These are phyloP conservation scores for Chloebia gouldiae DNA, from an alignment of 2,113 vertebrate genomes.

Conservation along the genomic window DNA sequence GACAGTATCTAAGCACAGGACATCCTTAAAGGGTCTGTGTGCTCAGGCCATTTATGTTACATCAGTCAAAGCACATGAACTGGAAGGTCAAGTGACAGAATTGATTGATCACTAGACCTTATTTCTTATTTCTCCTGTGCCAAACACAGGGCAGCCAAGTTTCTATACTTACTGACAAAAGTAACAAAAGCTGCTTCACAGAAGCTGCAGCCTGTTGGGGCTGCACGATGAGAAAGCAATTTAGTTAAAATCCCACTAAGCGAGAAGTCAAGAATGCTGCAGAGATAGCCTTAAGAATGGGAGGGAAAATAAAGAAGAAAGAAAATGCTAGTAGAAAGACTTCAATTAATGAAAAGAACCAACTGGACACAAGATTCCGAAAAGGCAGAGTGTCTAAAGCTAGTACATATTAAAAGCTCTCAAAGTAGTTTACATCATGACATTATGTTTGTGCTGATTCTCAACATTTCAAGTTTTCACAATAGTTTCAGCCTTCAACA, in stretches of 20 bases:
- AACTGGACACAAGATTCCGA: background rate
- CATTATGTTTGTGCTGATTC: background rate
- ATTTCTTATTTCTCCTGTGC: background rate
- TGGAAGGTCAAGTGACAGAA: background rate
- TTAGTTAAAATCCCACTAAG: background rate
- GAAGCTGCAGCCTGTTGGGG: background rate
- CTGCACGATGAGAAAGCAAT: background rate
- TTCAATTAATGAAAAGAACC: background rate
- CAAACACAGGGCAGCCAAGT: background rate
- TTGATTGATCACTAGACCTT: background rate
- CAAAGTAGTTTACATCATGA: background rate
- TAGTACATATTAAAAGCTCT: background rate
- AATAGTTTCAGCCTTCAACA: background rate
- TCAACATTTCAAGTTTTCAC: background rate
- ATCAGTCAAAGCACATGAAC: background rate
- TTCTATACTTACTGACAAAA: background rate
- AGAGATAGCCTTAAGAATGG: background rate
- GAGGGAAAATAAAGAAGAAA: background rate
- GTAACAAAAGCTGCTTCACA: background rate
- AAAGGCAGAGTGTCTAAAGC: background rate
- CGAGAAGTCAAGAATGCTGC: background rate
- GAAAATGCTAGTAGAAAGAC: background rate
- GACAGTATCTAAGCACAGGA: accelerated
- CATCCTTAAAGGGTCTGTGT: background rate
- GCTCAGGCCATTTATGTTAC: background rate